These are phyloP conservation scores for Minunthozetes semirufus DNA, from an alignment of 2,888 invertebrate genomes.

Conservation along the genomic window DNA sequence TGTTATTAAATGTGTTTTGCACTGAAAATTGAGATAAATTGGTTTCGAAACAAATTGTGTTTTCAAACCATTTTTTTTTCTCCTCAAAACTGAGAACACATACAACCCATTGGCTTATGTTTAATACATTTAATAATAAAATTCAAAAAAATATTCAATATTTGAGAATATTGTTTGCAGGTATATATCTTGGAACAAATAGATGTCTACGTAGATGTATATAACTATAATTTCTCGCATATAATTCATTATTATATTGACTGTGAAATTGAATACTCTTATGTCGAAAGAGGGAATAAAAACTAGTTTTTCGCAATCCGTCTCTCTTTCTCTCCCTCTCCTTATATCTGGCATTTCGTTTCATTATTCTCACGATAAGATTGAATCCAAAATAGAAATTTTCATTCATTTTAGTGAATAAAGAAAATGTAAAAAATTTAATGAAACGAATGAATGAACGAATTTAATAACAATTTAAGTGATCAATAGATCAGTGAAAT, in stretches of 20 bases:
- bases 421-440: too few relatives aligned
- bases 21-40: not conserved
- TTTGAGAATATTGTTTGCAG: not conserved
- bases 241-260: not conserved
- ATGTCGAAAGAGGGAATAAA: not conserved
- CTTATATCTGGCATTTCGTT: too few relatives aligned
- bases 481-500: too few relatives aligned
- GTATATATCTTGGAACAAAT: too few relatives aligned
- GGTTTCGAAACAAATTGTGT: not conserved
- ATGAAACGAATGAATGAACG: too few relatives aligned
- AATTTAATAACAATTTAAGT: too few relatives aligned
- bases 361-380: too few relatives aligned
- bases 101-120: not conserved
- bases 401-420: too few relatives aligned
- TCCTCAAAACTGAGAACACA: not conserved
- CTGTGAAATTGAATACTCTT: not conserved
- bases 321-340: too few relatives aligned
- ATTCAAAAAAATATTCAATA: not conserved
- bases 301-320: not conserved
- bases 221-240: not conserved
- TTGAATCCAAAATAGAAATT: too few relatives aligned
- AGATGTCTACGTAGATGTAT: not conserved
- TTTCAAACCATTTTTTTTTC: not conserved
- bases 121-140: not conserved
- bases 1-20: not conserved